Percentiles rank a stretch among this genome's conserved stretches.
phyloP scores from a whole-genome alignment of 2,888 invertebrate species.

The Psylliodes chrysocephalus region DNA sequence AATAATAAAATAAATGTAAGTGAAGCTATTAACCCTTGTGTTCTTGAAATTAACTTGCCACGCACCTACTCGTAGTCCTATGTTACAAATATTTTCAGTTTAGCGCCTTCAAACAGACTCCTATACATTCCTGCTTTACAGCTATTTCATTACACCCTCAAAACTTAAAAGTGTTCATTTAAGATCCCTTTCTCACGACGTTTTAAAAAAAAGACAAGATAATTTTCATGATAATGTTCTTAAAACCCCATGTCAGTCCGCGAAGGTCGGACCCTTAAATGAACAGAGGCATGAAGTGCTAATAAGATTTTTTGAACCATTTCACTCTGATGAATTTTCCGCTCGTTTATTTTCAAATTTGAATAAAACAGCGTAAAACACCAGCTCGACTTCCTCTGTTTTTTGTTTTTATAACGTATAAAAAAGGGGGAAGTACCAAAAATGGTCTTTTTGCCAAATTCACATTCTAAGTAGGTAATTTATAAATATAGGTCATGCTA shows the following conservation, averaged over 20 bases:
- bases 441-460: too few species aligned
- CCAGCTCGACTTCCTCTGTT: neutral
- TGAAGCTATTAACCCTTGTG: too few species aligned
- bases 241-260: neutral
- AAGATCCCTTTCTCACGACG: neutral
- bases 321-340: slow-evolving; percentile 28
- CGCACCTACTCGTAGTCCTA: too few species aligned
- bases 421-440: too few species aligned
- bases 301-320: slow-evolving; percentile 30
- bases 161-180: slow-evolving; percentile 2
- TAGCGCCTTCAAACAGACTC: too few species aligned
- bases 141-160: neutral
- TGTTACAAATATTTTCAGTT: too few species aligned
- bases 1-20: too few species aligned
- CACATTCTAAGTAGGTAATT: too few species aligned
- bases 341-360: slow-evolving; percentile 18
- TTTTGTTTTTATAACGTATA: neutral
- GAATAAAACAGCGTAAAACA: slow-evolving; percentile 3
- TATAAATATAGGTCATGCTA: too few species aligned
- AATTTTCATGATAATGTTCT: slow-evolving; percentile 7
- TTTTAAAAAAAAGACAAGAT: slow-evolving; percentile 7
- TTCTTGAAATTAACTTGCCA: too few species aligned
- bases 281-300: slow-evolving; percentile 8
- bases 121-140: neutral
- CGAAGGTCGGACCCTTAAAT: neutral